Evolutionary conservation across 2,113 vertebrate genomes (phyloP), one percentile per base, ranked within the genome.

Genomic region (Poeciliopsis occidentalis): DNA sequence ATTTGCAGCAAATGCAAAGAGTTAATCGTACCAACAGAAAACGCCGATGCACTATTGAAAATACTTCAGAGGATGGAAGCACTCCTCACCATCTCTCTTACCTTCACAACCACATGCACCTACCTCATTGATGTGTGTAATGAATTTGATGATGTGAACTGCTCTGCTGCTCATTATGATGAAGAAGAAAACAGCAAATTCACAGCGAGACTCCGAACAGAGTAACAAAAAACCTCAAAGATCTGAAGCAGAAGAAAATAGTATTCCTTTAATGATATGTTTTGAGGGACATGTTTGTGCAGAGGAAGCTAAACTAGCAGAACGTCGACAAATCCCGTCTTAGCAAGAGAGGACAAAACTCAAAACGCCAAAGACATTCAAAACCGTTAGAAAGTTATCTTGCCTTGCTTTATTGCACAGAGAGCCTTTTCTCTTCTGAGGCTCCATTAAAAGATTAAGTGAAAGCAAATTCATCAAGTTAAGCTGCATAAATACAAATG

Each of bases 51-150:
- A 63, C 54, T 69, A 37, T 80, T 51, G 64, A 12, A 69, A 57
- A 75, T 61, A 64, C 57, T 80, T 75, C 79, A 79, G 77, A 84
- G 75, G 67, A 70, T 3, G 75, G 64, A 85, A 67, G 51, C 34
- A 66, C 32, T 34, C 34, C 47, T 69, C 47, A 26, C 4, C 13
- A 5, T 47, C 67, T 13, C 63, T 26, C 22, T 39, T 60, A 5
- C 73, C 57, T 65, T 31, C 75, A 70, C 76, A 57, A 60, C 71
- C 71, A 82, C 75, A 75, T 31, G 64, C 30, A n/a, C 63, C 24
- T 69, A n/a, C n/a, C n/a, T n/a, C 65, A 79, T 73, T 89, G 69
- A 82, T 83, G 85, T 86, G 73, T 84, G 85, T 82, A 80, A 69
- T 72, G 67, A 62, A 81, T 76, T 78, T 74, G 78, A 81, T 82